Base-by-base conservation (phyloP, 2,113 vertebrate genomes). In the Zingel zingel region DNA sequence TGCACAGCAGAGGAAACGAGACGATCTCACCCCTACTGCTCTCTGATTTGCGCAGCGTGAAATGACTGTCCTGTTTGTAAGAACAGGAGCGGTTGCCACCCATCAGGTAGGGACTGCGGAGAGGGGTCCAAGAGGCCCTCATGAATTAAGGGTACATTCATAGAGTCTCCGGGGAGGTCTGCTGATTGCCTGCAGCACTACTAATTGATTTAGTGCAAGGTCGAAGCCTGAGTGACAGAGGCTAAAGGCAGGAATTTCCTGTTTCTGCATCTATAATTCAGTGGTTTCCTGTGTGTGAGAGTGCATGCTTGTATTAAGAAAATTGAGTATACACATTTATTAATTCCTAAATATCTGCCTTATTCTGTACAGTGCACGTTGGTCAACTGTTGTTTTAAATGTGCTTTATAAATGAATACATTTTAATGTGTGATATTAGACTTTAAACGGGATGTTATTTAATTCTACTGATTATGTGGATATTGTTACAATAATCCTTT, bases 211-310 rank as follows among this genome's bases (percentile, higher is more conserved):
- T 92, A 94, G 91, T 94, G 86, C 89, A 93, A 94, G 95, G 94
- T 95, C 91, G 81, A 71, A 80, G 86, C 66, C 86, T 86, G 90
- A 94, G 87, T 92, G 94, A 94, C 93, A 92, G 90, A 90, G 91
- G 91, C 85, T 87, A 84, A 82, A 76, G 85, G 79, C 72, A 92
- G 90, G 94, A 91, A 95, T 95, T 95, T 95, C 95, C 95, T 96
- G 94, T 95, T 94, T 93, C 93, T 88, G 84, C 93, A 95, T 95
- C 91, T 91, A 94, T 95, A 94, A 95, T 95, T 95, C 93, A 96
- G 88, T 72, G 82, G 84, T 88, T 94, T 95, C 93, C 92, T 95
- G 90, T 88, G 76, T 62, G 77, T 51, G 57, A 27, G 48, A 18
- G 72, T 64, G 57, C 10, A 63, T 72, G 62, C 19, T 51, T 68